Conservation (phyloP, 2,888 invertebrate species). For the Agelastica alni region DNA sequence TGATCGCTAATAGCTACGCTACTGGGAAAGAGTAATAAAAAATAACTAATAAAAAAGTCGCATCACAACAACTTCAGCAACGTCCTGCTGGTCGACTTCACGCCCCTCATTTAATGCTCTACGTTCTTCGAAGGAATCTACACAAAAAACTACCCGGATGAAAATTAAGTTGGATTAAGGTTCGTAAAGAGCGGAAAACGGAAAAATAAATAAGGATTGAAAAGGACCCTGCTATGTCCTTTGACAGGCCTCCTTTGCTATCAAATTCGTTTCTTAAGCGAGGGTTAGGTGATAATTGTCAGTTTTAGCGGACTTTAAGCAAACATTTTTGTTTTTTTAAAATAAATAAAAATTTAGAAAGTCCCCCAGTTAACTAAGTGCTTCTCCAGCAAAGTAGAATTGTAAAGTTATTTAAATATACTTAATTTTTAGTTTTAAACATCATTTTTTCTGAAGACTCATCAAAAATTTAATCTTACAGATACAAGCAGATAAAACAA, state of each 20-base stretch:
- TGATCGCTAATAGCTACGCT: constrained; percentile 6
- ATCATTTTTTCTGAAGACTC: too few species aligned
- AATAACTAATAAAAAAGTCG: constrained; percentile 27
- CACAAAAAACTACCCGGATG: constrained; percentile 49
- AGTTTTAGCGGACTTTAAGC: too few species aligned
- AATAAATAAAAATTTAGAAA: too few species aligned
- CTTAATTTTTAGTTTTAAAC: too few species aligned
- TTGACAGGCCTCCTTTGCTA: not conserved
- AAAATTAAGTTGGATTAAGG: constrained; percentile 56
- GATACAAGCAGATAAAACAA: too few species aligned
- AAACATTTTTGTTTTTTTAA: too few species aligned
- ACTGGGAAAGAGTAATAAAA: constrained; percentile 17
- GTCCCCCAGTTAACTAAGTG: too few species aligned
- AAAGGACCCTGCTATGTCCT: constrained; percentile 9
- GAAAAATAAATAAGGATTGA: constrained; percentile 55
- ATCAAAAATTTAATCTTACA: too few species aligned
- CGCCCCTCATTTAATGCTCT: constrained; percentile 45
- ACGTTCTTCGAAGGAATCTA: constrained; percentile 33
- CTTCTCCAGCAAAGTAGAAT: too few species aligned
- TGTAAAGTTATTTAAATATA: too few species aligned
- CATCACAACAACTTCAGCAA: constrained; percentile 27
- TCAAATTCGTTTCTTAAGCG: not conserved
- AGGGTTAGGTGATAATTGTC: too few species aligned
- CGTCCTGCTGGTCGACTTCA: constrained; percentile 50
- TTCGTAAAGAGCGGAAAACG: constrained; percentile 53